phyloP scores from a whole-genome alignment of 2,888 invertebrate species.

The Pomacea canaliculata region DNA sequence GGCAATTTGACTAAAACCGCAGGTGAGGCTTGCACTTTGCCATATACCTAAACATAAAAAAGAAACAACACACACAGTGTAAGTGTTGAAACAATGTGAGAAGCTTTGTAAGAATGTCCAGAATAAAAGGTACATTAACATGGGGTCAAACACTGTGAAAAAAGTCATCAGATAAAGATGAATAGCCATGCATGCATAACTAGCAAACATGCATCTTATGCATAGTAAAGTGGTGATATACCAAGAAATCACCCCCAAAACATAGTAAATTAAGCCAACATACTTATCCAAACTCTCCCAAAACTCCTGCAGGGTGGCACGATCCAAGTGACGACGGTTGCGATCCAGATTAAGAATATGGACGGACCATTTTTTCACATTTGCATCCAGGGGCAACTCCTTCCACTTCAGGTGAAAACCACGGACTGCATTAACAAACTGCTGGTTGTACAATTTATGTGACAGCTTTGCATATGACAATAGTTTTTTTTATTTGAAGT shows the following conservation, averaged over 20 bases:
- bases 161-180: too few relatives aligned
- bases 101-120: too few relatives aligned
- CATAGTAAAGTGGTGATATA: too few relatives aligned
- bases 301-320: constrained; percentile 93
- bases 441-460: background rate
- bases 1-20: constrained; percentile 73
- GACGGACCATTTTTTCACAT: constrained; percentile 97
- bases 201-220: too few relatives aligned
- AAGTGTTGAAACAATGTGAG: too few relatives aligned
- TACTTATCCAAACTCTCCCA: constrained; percentile 97
- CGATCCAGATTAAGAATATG: constrained; percentile 91
- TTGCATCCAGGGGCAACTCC: constrained; percentile 93
- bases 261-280: constrained; percentile 19
- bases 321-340: constrained; percentile 94
- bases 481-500: background rate
- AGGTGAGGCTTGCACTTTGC: constrained; percentile 89
- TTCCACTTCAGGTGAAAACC: constrained; percentile 98
- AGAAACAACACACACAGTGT: background rate
- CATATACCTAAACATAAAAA: constrained; percentile 81
- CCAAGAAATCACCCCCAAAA: too few relatives aligned
- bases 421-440: constrained; percentile 78
- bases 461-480: background rate
- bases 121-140: too few relatives aligned
- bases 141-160: too few relatives aligned
- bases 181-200: too few relatives aligned